Base-by-base conservation (phyloP, 2,888 invertebrate species). In the Drosophila neotestacea region DNA sequence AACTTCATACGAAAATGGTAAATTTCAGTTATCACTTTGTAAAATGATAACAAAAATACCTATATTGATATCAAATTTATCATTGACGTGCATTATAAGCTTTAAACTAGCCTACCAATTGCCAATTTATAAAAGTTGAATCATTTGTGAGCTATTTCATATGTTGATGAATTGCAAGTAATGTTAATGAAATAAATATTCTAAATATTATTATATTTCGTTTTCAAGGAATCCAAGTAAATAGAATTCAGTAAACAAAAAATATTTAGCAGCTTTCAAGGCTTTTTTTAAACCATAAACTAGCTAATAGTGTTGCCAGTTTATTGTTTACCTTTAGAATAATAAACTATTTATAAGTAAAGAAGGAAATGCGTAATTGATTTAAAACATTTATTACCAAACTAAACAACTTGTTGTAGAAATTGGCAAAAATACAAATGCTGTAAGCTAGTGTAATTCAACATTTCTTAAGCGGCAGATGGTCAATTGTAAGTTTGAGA, bases 281-380 rank as follows among this genome's bases (percentile, higher is more conserved):
- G 39, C 6, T 39, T 6, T 13, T 42, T 42, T 22, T 10, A 22
- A 10, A 10, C 22, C 22, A 42, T 9, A 2, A 42, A 4, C 42
- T 4, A 42, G 10, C 32, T 30, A 16, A 16, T 32, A 32, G 47
- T 46, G 30, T 10, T n/a, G n/a, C 6, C 6, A 46, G 28, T 46
- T 46, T n/a, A 16, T 46, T 46, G 46, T 30, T 46, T 13, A 28
- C 46, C 6, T n/a, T 11, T 11, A 38, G 4, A 13, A 7, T 2
- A n/a, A n/a, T 38, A n/a, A 46, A 46, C 28, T 46, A n/a, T 4
- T 47, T 30, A 7, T 30, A 28, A n/a, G 13, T 30, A 9, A 13
- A 30, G 4, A 46, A 11, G 27, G 34, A 50, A 36, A 50, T 22
- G 11, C 16, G 32, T 16, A 48, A 48, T 50, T 36, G 48, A 16